Evolutionary conservation across 2,113 vertebrate genomes (phyloP), one percentile per base, ranked within the genome.

Genomic region (Podilymbus podiceps): DNA sequence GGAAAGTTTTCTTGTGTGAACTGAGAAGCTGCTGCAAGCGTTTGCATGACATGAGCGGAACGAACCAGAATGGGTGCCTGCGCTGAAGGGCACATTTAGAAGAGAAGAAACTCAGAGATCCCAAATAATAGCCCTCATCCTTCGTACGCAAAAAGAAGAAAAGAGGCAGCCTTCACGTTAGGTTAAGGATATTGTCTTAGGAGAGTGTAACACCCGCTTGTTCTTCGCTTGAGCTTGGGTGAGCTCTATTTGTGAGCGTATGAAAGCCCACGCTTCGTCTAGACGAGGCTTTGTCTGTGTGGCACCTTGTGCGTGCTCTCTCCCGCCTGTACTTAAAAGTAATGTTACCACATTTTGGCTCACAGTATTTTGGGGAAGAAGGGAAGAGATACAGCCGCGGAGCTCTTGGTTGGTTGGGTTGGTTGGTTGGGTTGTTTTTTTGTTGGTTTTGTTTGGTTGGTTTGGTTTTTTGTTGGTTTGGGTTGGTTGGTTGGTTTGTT

Each of bases 51-150:
- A 38, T 2, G 53, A 91, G 76, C 64, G 44, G 30, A 72, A 58
- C 15, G n/a, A 50, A 89, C 30, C 0, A 0, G 22, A 53, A 31
- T 3, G 33, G 66, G n/a, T 92, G 35, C 28, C n/a, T 55, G 83
- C 80, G 68, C 88, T 90, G 83, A 71, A 80, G 33, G 68, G 31
- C 62, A 52, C 42, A 33, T 30, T 1, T 3, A 35, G 25, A 42
- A 68, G 50, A 40, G 55, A 64, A 31, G 22, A 40, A 64, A 25
- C 25, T 24, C 2, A 0, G 68, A 84, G 24, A 49, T 74, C 31
- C 11, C 19, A 72, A 55, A 28, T 46, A 33, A 64, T 10, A 75
- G 16, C 52, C 23, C 0, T 0, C 31, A 76, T 56, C 49, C 33
- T 85, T 84, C 38, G 14, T 8, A 6, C 9, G 21, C 8, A 15